Evolutionary conservation across 2,113 vertebrate species (phyloP).

Genomic region (Choloepus hoffmanni): DNA sequence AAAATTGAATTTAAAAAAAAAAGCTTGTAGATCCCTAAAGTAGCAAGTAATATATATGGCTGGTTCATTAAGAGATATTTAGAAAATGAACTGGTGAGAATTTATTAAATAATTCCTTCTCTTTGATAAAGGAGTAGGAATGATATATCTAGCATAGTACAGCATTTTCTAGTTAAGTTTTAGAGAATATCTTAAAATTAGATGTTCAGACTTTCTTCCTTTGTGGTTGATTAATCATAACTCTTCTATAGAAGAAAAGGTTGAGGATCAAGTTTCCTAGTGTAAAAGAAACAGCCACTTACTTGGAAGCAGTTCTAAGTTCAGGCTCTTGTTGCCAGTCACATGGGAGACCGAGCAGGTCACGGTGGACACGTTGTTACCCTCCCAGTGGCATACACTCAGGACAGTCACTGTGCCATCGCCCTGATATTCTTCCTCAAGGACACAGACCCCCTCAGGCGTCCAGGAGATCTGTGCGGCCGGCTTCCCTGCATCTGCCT

Average conservation of each 20-base stretch:
- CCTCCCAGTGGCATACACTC: conserved; percentile 59
- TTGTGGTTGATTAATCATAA: neutral
- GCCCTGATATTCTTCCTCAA: neutral
- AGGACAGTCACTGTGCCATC: conserved; percentile 74
- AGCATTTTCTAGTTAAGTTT: neutral
- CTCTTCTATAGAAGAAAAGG: neutral
- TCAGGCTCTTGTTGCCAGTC: conserved; percentile 69
- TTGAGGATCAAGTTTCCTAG: neutral
- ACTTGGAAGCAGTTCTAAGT: neutral
- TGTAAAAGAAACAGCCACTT: neutral
- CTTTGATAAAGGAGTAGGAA: neutral
- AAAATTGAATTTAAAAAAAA: too few species aligned
- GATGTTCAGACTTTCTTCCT: neutral
- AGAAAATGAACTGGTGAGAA: neutral
- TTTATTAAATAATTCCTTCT: neutral
- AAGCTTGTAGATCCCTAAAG: neutral
- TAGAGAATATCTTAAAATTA: neutral
- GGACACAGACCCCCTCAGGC: conserved; percentile 61
- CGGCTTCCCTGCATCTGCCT: conserved; percentile 79
- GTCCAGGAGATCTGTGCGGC: conserved; percentile 83
- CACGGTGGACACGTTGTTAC: neutral
- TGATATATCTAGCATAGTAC: neutral
- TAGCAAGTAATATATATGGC: neutral
- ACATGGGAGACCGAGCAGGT: conserved; percentile 79
- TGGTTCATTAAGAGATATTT: neutral